Evolutionary conservation across 2,888 invertebrate genomes (phyloP).

Genomic region (Andrena trimmerana): DNA sequence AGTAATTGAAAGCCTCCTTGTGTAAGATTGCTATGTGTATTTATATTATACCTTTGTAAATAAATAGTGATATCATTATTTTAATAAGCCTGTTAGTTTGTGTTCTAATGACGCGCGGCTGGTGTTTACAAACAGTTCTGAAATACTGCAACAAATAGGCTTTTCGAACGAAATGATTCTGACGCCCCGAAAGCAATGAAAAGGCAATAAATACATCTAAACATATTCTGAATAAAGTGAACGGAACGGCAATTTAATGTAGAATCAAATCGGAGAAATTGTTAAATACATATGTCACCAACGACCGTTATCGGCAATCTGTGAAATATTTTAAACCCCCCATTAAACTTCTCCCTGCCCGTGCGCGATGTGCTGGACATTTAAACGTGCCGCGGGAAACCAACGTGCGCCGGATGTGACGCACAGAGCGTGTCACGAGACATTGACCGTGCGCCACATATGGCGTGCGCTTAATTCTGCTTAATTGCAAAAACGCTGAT

Average conservation of each 20-base stretch:
- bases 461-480: no score
- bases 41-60: constrained; percentile 50
- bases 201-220: constrained; percentile 20
- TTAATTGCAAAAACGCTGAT: no score
- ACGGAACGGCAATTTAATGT: not conserved
- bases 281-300: no score
- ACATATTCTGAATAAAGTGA: constrained; percentile 17
- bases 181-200: constrained; percentile 27
- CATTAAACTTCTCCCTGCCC: no score
- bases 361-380: no score
- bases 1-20: constrained; percentile 30
- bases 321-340: no score
- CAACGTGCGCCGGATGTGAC: no score
- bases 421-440: no score
- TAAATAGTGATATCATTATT: constrained; percentile 39
- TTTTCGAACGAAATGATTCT: not conserved
- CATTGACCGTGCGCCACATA: no score
- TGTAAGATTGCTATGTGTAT: constrained; percentile 26
- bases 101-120: constrained; percentile 11
- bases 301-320: no score
- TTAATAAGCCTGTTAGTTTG: constrained; percentile 25
- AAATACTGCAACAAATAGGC: constrained; percentile 12
- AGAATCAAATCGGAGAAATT: no score
- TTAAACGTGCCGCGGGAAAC: no score
- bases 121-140: constrained; percentile 17